Conservation (phyloP, 2,797 vertebrate genomes). For the Trematocara caparti region DNA sequence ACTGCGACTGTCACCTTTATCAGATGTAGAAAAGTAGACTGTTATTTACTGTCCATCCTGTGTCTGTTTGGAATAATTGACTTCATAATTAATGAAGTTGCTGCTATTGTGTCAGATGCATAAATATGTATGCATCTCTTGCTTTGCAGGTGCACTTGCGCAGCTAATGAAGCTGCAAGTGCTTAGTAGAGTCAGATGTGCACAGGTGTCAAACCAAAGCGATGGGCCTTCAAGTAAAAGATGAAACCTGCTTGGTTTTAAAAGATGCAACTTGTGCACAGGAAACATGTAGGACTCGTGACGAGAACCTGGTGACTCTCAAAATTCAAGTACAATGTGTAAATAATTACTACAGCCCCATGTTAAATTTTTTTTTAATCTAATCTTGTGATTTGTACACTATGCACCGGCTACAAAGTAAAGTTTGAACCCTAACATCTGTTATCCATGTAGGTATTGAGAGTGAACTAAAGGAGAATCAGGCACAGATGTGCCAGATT, state of each 20-base stretch:
- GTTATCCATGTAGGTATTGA: neutral
- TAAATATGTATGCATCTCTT: neutral
- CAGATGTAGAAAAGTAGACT: neutral
- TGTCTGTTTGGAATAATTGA: neutral
- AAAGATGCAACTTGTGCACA: neutral
- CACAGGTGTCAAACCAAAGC: neutral
- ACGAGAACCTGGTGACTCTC: neutral
- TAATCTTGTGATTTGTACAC: neutral
- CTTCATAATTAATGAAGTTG: neutral
- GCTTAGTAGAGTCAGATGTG: neutral
- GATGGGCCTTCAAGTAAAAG: neutral
- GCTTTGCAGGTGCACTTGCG: rapidly evolving
- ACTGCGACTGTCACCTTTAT: neutral
- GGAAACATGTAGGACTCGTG: neutral
- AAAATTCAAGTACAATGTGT: neutral
- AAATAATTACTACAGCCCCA: neutral
- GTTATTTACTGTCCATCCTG: neutral
- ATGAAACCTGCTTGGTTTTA: neutral
- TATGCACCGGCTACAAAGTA: neutral
- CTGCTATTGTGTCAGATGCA: neutral
- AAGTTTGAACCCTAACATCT: neutral
- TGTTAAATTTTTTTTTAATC: neutral
- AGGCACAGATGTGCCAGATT: neutral
- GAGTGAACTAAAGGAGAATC: neutral
- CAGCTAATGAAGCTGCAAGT: neutral